Percentiles rank a stretch among this genome's conserved stretches.
phyloP scores from a whole-genome alignment of 2,113 vertebrate genomes.

The Tragelaphus scriptus region DNA sequence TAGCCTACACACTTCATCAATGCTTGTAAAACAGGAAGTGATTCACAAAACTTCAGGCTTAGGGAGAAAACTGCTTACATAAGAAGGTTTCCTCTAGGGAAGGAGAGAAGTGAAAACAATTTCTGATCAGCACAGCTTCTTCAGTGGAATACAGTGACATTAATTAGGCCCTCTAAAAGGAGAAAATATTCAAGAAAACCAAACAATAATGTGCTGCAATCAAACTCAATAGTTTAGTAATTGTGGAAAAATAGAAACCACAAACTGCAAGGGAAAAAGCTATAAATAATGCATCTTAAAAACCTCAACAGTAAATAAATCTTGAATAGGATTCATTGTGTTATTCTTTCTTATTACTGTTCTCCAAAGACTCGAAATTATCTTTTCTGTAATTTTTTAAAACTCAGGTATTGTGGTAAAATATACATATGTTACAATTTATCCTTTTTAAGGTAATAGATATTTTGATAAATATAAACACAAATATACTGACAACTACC shows the following conservation, averaged over 20 bases:
- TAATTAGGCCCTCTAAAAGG: slow-evolving; percentile 26
- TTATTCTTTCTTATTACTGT: fast-evolving
- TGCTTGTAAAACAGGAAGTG: neutral
- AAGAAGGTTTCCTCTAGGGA: neutral
- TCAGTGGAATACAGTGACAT: neutral
- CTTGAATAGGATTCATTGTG: neutral
- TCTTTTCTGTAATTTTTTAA: neutral
- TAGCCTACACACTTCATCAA: neutral
- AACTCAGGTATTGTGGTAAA: neutral
- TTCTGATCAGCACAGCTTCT: slow-evolving; percentile 6
- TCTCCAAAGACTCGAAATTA: neutral
- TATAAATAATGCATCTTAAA: slow-evolving; percentile 12
- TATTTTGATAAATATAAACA: neutral
- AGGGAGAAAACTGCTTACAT: neutral
- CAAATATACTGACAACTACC: no score
- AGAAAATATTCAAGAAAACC: slow-evolving; percentile 33
- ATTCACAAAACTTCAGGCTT: neutral
- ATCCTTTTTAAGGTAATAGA: neutral
- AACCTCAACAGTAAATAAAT: neutral
- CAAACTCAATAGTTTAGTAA: slow-evolving; percentile 36
- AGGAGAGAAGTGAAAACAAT: neutral
- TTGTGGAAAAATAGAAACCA: neutral
- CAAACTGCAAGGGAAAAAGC: neutral
- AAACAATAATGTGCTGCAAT: neutral
- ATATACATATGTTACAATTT: neutral